phyloP scores from a whole-genome alignment of 2,113 vertebrate species.

The Mola mola region DNA sequence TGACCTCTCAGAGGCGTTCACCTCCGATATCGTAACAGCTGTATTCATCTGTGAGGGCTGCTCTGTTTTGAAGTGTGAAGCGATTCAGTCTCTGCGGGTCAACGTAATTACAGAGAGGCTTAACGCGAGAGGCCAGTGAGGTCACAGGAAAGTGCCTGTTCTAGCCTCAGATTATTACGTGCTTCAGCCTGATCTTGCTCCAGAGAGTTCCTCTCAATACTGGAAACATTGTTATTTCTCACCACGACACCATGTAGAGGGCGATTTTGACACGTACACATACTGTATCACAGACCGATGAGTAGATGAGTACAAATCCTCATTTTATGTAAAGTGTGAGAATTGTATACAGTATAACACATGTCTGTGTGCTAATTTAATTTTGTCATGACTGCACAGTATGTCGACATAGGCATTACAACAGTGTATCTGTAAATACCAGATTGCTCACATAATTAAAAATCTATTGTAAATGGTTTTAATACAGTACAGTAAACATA shows the following conservation, averaged over 20 bases:
- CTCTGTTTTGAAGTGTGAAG: conserved; percentile 70
- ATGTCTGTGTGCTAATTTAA: no score
- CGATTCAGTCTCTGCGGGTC: conserved; percentile 48
- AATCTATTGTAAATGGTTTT: no score
- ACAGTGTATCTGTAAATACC: no score
- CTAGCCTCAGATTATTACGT: conserved; percentile 51
- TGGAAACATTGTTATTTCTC: conserved; percentile 9
- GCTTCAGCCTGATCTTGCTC: conserved; percentile 19
- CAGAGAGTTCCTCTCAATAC: conserved; percentile 30
- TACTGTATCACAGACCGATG: neutral
- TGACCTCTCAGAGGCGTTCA: conserved; percentile 35
- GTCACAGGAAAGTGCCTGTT: conserved; percentile 52
- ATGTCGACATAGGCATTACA: no score
- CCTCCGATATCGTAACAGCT: conserved; percentile 64
- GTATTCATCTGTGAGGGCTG: conserved; percentile 48
- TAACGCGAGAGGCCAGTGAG: conserved; percentile 51
- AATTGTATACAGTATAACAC: no score
- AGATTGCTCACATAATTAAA: no score
- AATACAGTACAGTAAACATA: no score
- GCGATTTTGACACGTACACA: neutral
- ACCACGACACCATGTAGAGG: neutral
- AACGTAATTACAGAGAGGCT: conserved; percentile 76
- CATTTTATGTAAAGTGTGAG: neutral
- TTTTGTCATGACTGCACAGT: no score
- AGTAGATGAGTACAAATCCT: neutral